A percentile compares a stretch with the other conserved stretches of the same genome.
Evolutionary conservation across 2,797 vertebrate genomes (phyloP).

Genomic region (Pseudomugil gertrudae): DNA sequence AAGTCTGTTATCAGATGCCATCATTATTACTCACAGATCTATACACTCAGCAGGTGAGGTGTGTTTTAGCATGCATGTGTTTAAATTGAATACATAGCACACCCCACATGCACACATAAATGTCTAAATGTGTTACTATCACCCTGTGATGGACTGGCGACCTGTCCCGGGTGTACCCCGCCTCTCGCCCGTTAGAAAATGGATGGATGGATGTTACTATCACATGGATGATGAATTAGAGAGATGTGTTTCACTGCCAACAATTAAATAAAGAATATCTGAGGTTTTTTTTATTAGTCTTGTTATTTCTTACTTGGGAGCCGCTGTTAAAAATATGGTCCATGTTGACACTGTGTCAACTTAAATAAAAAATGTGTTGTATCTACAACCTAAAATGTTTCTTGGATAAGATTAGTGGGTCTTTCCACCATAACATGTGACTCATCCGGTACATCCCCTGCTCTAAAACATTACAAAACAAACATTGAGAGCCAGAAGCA

Average conservation of each 20-base stretch:
- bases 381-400: conserved; percentile 3
- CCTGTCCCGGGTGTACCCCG: too few relatives aligned
- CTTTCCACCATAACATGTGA: conserved; percentile 28
- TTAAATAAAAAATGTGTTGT: conserved; percentile 6
- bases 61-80: neutral
- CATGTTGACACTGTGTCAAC: neutral
- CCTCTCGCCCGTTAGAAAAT: too few relatives aligned
- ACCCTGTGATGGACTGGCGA: too few relatives aligned
- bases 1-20: neutral
- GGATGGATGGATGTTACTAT: too few relatives aligned
- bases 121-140: neutral
- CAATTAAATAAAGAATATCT: neutral
- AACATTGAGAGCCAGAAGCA: neutral
- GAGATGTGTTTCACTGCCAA: neutral
- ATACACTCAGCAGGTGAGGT: neutral
- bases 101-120: neutral
- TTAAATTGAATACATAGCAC: neutral
- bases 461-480: conserved; percentile 22
- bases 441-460: conserved; percentile 6
- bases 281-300: neutral
- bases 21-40: neutral
- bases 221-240: neutral
- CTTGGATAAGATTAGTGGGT: conserved; percentile 1
- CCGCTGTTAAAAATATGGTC: neutral
- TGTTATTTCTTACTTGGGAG: neutral